A percentile compares a stretch with the other conserved stretches of the same genome.
These are phyloP conservation scores for Aphaenogaster floridana DNA, from an alignment of 1,140 invertebrate species.

Conservation along the genomic window DNA sequence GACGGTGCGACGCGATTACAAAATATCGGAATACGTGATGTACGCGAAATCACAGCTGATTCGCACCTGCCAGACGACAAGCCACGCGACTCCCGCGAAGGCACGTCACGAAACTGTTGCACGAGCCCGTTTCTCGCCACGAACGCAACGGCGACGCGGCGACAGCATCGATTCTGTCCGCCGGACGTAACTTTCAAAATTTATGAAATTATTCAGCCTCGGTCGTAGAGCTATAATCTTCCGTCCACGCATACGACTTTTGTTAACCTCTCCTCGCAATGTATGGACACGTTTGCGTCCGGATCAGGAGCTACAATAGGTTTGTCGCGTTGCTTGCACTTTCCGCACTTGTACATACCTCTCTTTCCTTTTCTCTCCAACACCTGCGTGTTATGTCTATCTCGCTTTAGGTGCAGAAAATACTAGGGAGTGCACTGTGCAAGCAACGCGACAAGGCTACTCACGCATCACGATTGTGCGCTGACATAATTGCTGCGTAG, in stretches of 20 bases:
- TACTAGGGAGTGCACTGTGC: no score
- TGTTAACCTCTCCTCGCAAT: conserved; percentile 15
- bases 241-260: neutral
- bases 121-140: neutral
- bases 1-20: neutral
- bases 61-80: conserved; percentile 30
- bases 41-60: conserved; percentile 25
- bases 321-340: no score
- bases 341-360: no score
- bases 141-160: no score
- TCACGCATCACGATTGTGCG: neutral
- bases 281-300: neutral
- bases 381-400: no score
- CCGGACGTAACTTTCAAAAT: neutral
- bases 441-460: no score
- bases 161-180: neutral
- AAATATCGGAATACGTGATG: neutral
- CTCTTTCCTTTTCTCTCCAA: no score
- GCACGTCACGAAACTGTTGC: conserved; percentile 7
- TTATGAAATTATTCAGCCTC: conserved; percentile 14
- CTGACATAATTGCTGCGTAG: neutral
- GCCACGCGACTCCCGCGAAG: neutral
- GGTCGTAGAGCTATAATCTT: neutral
- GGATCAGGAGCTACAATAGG: no score
- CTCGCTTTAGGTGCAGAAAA: no score